A percentile compares a stretch with the other conserved stretches of the same genome.
Conservation (phyloP, 2,113 vertebrate species). For the Malurus cyaneus region DNA sequence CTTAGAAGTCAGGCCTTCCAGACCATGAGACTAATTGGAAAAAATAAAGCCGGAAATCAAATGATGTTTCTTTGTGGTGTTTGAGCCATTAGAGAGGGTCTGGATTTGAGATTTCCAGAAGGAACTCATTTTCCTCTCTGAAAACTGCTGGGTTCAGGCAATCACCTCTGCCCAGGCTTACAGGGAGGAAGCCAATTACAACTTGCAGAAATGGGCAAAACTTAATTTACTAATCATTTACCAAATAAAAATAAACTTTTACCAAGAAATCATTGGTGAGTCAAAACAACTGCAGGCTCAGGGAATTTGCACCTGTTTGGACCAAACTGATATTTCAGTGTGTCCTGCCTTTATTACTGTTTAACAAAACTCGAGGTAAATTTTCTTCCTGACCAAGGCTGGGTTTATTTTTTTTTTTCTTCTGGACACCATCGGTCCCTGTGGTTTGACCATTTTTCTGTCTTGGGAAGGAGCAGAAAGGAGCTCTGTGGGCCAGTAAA, state of each 20-base stretch:
- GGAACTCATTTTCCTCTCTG: not conserved
- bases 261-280: not conserved
- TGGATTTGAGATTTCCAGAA: conserved; percentile 7
- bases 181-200: not conserved
- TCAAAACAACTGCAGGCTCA: not conserved
- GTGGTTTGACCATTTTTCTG: not conserved
- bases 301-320: not conserved
- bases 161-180: not conserved
- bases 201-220: not conserved
- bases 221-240: not conserved
- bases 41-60: not conserved
- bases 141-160: not conserved
- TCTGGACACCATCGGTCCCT: not conserved
- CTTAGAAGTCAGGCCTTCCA: not conserved
- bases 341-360: not conserved
- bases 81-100: not conserved
- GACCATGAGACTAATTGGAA: not conserved
- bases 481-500: not conserved
- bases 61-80: not conserved
- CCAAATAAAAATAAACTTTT: not conserved
- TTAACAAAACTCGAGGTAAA: not conserved
- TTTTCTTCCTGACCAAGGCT: not conserved
- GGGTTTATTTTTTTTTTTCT: not conserved
- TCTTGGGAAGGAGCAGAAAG: not conserved
- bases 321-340: not conserved